phyloP scores from a whole-genome alignment of 2,797 vertebrate species.

The Orientallactaga sibirica region DNA sequence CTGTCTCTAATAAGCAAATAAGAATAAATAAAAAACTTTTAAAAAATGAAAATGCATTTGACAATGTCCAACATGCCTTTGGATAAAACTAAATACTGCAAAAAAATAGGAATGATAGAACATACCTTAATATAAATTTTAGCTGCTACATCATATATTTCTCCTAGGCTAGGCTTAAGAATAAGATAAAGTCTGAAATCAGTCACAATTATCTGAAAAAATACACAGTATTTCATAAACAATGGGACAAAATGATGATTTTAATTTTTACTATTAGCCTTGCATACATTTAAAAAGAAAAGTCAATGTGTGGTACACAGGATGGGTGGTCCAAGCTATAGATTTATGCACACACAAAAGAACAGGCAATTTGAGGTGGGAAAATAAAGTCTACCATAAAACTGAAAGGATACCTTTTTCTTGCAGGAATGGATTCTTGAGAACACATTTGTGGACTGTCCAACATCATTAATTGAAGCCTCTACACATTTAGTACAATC shows the following conservation, averaged over 20 bases:
- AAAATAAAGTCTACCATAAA: constrained; percentile 33
- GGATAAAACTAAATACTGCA: no score
- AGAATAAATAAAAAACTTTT: no score
- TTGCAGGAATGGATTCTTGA: neutral
- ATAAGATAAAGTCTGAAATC: neutral
- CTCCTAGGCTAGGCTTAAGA: neutral
- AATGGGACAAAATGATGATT: neutral
- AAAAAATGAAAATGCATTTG: no score
- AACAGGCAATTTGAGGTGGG: neutral
- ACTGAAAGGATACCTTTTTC: neutral
- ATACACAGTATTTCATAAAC: neutral
- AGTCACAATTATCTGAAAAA: neutral
- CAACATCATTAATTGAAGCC: neutral
- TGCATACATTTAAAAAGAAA: constrained; percentile 20
- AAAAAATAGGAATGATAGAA: no score
- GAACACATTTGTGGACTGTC: neutral
- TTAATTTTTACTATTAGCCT: neutral
- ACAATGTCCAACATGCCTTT: no score
- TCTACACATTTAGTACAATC: neutral
- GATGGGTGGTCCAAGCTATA: neutral
- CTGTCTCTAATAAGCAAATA: no score
- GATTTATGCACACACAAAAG: neutral
- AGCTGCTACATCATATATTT: neutral
- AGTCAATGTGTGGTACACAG: neutral
- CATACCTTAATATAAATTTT: no score